Conservation (phyloP, 2,888 invertebrate genomes). For the Acanthacorydalis orientalis region DNA sequence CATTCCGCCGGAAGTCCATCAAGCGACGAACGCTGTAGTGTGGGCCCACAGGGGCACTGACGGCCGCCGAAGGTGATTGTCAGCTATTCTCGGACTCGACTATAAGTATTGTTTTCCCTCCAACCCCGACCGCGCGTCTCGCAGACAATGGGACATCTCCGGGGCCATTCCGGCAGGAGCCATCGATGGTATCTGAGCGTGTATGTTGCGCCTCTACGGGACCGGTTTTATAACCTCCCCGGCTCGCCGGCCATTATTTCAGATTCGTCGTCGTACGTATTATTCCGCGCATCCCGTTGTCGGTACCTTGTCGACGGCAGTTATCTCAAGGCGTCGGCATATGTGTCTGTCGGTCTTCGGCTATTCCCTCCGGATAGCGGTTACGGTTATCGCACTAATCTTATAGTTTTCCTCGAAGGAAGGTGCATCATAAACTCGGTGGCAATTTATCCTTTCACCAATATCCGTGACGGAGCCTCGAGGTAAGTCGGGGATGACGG, state of each 20-base stretch:
- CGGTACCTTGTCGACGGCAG: conserved; percentile 18
- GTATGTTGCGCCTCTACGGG: conserved; percentile 15
- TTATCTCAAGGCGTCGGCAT: conserved; percentile 21
- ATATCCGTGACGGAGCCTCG: conserved; percentile 11
- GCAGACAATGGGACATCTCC: conserved; percentile 10
- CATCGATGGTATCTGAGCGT: conserved; percentile 23
- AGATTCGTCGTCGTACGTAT: conserved; percentile 8
- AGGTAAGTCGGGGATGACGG: conserved; percentile 11
- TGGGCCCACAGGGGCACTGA: conserved; percentile 19
- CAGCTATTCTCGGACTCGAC: background rate
- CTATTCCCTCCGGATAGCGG: conserved; percentile 21
- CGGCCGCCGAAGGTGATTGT: conserved; percentile 1
- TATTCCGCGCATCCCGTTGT: conserved; percentile 17
- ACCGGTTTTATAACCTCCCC: conserved; percentile 20
- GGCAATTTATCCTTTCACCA: conserved; percentile 20
- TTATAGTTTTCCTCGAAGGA: conserved; percentile 22
- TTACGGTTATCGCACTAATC: conserved; percentile 25
- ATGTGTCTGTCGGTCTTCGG: conserved; percentile 13
- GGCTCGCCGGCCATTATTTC: conserved; percentile 21
- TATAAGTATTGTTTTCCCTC: too few relatives aligned
- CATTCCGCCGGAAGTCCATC: conserved; percentile 24
- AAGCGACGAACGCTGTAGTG: conserved; percentile 13
- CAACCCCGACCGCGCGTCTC: too few relatives aligned
- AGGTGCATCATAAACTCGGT: conserved; percentile 26
- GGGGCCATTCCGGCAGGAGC: conserved; percentile 16